A percentile compares a stretch with the other conserved stretches of the same genome.
Conservation (phyloP, 2,797 vertebrate genomes). For the Siniperca scherzeri region DNA sequence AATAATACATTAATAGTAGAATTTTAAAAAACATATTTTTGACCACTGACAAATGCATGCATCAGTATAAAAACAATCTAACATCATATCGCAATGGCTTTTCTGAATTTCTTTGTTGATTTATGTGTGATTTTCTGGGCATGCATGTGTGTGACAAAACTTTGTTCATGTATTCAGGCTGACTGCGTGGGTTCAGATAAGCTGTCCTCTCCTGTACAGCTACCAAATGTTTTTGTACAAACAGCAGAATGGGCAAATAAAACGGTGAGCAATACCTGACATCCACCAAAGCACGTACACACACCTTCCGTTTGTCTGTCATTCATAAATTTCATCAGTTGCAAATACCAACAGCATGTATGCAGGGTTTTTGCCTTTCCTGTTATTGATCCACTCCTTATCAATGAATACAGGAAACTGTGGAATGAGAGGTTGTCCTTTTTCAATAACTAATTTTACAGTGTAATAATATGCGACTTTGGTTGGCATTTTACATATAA, state of each 20-base stretch:
- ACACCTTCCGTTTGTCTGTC: background rate
- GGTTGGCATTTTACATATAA: background rate
- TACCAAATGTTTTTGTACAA: constrained; percentile 26
- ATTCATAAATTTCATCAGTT: background rate
- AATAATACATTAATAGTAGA: background rate
- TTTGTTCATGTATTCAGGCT: constrained; percentile 35
- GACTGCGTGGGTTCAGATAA: constrained; percentile 30
- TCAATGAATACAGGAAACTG: background rate
- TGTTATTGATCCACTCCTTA: background rate
- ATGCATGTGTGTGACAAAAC: constrained; percentile 5
- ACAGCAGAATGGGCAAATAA: constrained; percentile 39
- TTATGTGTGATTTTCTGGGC: background rate
- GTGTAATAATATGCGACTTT: background rate
- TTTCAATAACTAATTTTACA: background rate
- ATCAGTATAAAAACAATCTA: background rate
- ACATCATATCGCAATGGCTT: background rate
- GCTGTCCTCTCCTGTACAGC: constrained; percentile 38
- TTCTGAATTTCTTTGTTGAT: background rate
- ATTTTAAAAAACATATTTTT: background rate
- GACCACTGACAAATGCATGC: background rate
- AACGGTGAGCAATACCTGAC: constrained; percentile 56
- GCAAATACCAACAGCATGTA: accelerated
- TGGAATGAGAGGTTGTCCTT: background rate
- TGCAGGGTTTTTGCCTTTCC: no score
- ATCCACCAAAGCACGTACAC: background rate